phyloP scores from a whole-genome alignment of 2,113 vertebrate species.

The Epinephelus lanceolatus region DNA sequence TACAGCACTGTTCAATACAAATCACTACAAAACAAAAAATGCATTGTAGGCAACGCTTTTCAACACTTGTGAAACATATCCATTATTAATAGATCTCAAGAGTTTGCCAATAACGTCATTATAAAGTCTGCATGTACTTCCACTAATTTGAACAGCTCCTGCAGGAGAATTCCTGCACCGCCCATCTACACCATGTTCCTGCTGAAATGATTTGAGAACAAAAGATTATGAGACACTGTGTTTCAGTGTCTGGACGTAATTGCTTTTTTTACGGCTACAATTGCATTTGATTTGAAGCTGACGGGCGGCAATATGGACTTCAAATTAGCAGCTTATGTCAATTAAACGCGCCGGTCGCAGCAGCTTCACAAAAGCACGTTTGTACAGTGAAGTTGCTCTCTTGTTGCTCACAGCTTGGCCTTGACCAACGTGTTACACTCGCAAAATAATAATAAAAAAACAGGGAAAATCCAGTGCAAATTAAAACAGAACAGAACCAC shows the following conservation, averaged over 20 bases:
- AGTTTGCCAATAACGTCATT: constrained; percentile 17
- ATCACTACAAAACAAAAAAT: neutral
- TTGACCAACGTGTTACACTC: neutral
- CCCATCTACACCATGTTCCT: constrained; percentile 45
- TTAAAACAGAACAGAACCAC: neutral
- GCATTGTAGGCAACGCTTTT: neutral
- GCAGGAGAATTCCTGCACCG: constrained; percentile 53
- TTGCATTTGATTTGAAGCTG: neutral
- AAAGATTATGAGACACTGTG: constrained; percentile 3
- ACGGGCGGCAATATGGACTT: neutral
- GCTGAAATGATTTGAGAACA: constrained; percentile 23
- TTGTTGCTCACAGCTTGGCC: constrained; percentile 48
- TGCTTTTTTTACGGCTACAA: neutral
- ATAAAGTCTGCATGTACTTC: constrained; percentile 23
- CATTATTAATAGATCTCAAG: constrained; percentile 9
- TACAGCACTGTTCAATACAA: neutral
- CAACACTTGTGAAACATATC: constrained; percentile 1
- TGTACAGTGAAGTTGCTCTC: constrained; percentile 44
- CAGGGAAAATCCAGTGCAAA: neutral
- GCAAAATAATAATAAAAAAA: neutral
- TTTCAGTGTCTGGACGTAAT: neutral
- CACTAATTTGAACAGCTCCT: constrained; percentile 41
- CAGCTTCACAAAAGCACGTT: constrained; percentile 23
- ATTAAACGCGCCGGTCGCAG: constrained; percentile 17
- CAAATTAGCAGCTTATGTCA: constrained; percentile 22